Evolutionary conservation across 2,888 invertebrate genomes (phyloP).

Genomic region (Drepana falcataria): DNA sequence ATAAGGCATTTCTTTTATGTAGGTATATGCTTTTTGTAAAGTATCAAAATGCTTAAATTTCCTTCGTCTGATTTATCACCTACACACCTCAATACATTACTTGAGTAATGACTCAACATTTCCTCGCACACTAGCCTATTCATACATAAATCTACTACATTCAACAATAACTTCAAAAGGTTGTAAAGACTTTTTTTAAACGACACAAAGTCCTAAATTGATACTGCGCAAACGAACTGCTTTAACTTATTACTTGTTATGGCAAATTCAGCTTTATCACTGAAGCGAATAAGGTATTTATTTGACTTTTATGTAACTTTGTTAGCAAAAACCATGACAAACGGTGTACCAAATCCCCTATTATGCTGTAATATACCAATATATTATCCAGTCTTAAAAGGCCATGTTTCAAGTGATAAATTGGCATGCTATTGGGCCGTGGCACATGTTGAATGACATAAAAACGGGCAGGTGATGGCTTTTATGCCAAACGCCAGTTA

Average conservation of each 20-base stretch:
- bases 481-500: constrained; percentile 29
- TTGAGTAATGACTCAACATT: constrained; percentile 34
- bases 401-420: constrained; percentile 38
- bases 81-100: constrained; percentile 27
- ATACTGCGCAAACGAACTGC: constrained; percentile 18
- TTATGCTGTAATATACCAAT: constrained; percentile 71
- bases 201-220: constrained; percentile 32
- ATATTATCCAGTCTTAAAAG: constrained; percentile 46
- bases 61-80: constrained; percentile 18
- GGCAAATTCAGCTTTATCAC: constrained; percentile 12
- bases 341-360: constrained; percentile 62
- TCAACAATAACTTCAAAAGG: constrained; percentile 37
- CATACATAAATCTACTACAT: constrained; percentile 37
- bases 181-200: constrained; percentile 51
- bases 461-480: constrained; percentile 51
- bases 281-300: constrained; percentile 4
- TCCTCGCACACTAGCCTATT: constrained; percentile 26
- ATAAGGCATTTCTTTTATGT: too few relatives aligned
- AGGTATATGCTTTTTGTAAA: too few relatives aligned
- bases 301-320: constrained; percentile 9
- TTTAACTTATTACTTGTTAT: background rate
- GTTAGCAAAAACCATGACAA: constrained; percentile 58
- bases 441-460: constrained; percentile 29
- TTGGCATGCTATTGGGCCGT: constrained; percentile 41
- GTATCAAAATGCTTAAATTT: too few relatives aligned